Base-by-base conservation (phyloP, 2,888 invertebrate genomes). In the Rhimphoctona megacephalus region DNA sequence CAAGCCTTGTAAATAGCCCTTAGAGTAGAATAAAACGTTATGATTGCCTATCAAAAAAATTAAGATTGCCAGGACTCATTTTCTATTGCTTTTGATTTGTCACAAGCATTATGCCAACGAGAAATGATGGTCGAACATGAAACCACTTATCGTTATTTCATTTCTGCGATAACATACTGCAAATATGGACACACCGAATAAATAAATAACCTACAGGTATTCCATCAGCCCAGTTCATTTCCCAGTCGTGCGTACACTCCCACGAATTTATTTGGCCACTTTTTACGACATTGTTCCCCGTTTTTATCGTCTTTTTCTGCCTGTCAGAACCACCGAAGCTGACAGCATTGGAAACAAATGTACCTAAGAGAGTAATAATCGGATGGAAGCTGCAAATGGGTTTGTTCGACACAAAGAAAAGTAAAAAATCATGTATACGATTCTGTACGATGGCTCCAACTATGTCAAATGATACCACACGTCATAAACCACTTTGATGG, bases 401-500 rank as follows among this genome's bases (percentile, higher is more conserved):
- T n/a, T 49, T 19, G 25, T 43, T 83, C 39, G 30, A 25, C 43
- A 43, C 11, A 49, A n/a, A 76, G 57, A 79, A 73, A 52, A 19
- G 54, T 22, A 17, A 57, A 57, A 57, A 57, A 57, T 25, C 61
- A 17, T 61, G 61, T 61, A 25, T 61, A 61, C 61, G 25, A 52
- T 72, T 64, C 19, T 25, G 30, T n/a, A 49, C n/a, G 54, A 72
- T 67, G 54, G 36, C 54, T 69, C 17, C 22, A 54, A 61, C 73
- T 19, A 49, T 66, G 54, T 67, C 25, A 22, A 69, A 61, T 9
- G 30, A 46, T 46, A 57, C 57, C 43, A 57, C 25, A 30, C 30
- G 43, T 70, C 70, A 80, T 70, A 70, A 80, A 74, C 19, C 61
- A 69, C 46, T 80, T 46, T 25, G 14, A 46, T 84, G 69, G 69